Base-by-base conservation (phyloP, 2,113 vertebrate species). In the Urocitellus parryii region DNA sequence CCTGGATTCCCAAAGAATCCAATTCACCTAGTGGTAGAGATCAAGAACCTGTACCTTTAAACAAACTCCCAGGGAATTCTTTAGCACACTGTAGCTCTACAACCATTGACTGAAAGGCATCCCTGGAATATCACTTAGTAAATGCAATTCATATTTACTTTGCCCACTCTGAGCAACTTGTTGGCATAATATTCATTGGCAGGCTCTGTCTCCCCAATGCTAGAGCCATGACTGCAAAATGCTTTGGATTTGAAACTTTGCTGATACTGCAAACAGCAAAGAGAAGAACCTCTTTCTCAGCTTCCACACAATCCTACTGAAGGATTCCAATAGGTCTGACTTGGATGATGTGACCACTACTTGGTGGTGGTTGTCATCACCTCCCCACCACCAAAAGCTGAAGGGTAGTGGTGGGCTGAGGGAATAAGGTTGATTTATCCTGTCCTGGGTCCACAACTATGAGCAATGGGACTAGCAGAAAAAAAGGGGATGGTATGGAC, bases 81-180 rank as follows among this genome's bases (percentile, higher is more conserved):
- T 83, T 32, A 92, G 45, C 53, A 61, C n/a, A 25, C 39, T 80
- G 12, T 51, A 65, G 45, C 91, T 96, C 94, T 53, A 95, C 32
- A 65, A 63, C 61, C 53, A 84, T 53, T 81, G n/a, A 63, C 94
- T 94, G 63, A 92, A 82, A 42, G 78, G 73, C 51, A 88, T 39
- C 53, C 37, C 87, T 94, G 85, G 67, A 97, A 95, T 74, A 97
- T 58, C 84, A 95, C 76, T 97, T n/a, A 83, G 90, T 53, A 80
- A 92, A 92, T 76, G 8, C 29, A 84, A 84, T 53, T 80, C 90
- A 72, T 18, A 86, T 53, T 89, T 61, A 68, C 73, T 37, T 34
- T 77, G 67, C 78, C 87, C 67, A 84, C 88, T 93, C 77, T 73
- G 68, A 94, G 88, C 95, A 92, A 70, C 42, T 5, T 39, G 63